These are phyloP conservation scores for Rotaria sp. DNA, from an alignment of 2,888 invertebrate genomes.

Conservation along the genomic window DNA sequence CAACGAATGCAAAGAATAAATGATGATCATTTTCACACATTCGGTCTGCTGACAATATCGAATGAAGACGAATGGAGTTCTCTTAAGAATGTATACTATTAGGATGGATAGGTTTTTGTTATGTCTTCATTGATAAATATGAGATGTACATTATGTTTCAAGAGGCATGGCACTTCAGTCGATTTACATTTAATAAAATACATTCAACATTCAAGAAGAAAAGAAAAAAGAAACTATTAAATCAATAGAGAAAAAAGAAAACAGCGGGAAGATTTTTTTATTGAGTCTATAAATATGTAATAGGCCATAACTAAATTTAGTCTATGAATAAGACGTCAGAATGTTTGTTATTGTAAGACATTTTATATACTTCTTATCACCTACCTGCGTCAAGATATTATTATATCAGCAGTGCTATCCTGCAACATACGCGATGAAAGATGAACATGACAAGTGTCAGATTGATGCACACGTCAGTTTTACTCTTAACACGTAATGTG, in stretches of 20 bases:
- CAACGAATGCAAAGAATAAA: background rate
- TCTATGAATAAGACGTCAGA: background rate
- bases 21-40: background rate
- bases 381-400: background rate
- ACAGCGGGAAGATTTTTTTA: too few species aligned
- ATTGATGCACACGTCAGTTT: background rate
- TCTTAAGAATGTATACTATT: too few species aligned
- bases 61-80: too few species aligned
- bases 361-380: background rate
- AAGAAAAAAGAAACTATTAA: background rate
- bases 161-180: background rate
- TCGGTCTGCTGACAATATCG: background rate
- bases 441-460: background rate
- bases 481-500: background rate
- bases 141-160: background rate
- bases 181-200: background rate
- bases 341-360: background rate
- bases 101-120: too few species aligned
- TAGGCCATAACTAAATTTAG: background rate
- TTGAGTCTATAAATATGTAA: background rate
- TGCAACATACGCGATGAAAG: background rate
- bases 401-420: background rate
- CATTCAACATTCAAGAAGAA: background rate
- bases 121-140: background rate
- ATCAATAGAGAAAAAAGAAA: background rate